phyloP scores from a whole-genome alignment of 2,113 vertebrate genomes.

The Coptodon bakossiorum region DNA sequence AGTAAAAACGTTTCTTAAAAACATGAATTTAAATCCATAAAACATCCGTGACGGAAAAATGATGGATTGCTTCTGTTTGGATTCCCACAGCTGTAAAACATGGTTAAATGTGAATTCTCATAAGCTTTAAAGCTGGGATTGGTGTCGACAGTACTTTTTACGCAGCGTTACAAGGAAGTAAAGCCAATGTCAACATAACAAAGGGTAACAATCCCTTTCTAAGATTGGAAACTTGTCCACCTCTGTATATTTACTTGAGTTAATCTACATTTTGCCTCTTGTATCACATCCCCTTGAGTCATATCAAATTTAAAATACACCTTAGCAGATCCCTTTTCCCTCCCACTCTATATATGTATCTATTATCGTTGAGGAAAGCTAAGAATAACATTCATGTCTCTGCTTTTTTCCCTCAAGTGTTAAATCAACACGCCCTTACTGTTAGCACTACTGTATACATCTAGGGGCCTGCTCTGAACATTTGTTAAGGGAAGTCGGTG shows the following conservation, averaged over 20 bases:
- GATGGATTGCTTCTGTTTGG: neutral
- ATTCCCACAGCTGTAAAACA: neutral
- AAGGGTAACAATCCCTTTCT: neutral
- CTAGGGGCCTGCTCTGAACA: neutral
- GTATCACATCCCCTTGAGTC: neutral
- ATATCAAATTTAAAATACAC: conserved; percentile 5
- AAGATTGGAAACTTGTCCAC: neutral
- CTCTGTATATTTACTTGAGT: neutral
- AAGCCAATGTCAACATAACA: neutral
- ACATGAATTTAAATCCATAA: neutral
- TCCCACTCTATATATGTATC: neutral
- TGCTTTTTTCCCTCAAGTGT: conserved; percentile 24
- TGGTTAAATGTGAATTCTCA: neutral
- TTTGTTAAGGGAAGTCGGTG: conserved; percentile 24
- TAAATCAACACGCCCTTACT: conserved; percentile 33
- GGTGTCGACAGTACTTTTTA: neutral
- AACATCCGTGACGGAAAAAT: neutral
- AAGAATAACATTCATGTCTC: conserved; percentile 21
- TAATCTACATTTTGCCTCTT: conserved; percentile 1
- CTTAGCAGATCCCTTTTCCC: neutral
- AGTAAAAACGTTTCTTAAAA: neutral
- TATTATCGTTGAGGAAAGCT: neutral
- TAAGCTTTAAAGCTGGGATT: neutral
- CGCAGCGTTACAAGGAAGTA: neutral
- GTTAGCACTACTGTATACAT: conserved; percentile 28